Base-by-base conservation (phyloP, 2,888 invertebrate species). In the Lasioglossum figueresi region DNA sequence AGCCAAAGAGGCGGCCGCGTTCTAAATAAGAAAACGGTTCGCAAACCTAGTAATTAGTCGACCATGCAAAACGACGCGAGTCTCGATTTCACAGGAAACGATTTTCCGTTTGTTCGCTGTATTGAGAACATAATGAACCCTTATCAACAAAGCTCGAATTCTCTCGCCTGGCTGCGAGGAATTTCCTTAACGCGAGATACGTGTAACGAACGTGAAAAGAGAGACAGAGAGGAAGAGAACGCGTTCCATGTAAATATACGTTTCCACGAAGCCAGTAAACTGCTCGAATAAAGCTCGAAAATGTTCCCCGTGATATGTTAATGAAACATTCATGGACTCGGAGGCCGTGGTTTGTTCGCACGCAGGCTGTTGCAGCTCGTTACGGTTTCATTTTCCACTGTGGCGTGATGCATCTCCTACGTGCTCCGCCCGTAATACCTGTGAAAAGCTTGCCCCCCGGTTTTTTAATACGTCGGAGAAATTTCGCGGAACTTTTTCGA, bases 291-390 rank as follows among this genome's bases (percentile, higher is more conserved):
- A 16, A 34, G 31, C 66, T 66, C 34, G 66, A 66, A 66, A 66
- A 66, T 66, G 66, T 19, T 66, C n/a, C 6, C 43, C 27, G 14
- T 31, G 63, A 27, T 10, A 31, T 34, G 66, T n/a, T n/a, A 45
- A 59, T 66, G 66, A 66, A 66, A 66, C 66, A 66, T 66, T 66
- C 66, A 66, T 34, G 19, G 34, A 10, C 66, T 66, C 19, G 19
- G 8, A 19, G 31, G 34, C 10, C 66, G 66, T 8, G 66, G 31
- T 66, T 66, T 34, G 66, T 66, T 66, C 66, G 10, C 66, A 34
- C 66, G 34, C 34, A 19, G 66, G 23, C 31, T 31, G 31, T 31
- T 31, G 63, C 63, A 31, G 63, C 66, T 66, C 66, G 66, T 34
- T 66, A 66, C 66, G 19, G 4, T 66, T 66, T 66, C 66, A 66